These are phyloP conservation scores for Mythimna lalbum DNA, from an alignment of 2,888 invertebrate genomes.

Conservation along the genomic window DNA sequence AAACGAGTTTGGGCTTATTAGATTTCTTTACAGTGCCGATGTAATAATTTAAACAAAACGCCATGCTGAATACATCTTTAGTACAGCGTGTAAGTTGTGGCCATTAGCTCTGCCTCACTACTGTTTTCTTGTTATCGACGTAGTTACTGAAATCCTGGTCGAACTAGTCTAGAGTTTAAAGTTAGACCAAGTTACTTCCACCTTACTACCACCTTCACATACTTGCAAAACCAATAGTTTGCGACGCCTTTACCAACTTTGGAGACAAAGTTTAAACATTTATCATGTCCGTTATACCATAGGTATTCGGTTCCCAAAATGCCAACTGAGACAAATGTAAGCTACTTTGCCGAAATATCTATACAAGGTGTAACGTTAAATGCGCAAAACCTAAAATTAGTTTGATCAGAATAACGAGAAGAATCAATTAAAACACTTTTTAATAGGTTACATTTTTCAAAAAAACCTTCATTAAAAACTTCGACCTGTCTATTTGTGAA, in stretches of 20 bases:
- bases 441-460: too few relatives aligned
- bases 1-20: too few relatives aligned
- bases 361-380: too few relatives aligned
- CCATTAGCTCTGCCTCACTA: not conserved
- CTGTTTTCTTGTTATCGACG: not conserved
- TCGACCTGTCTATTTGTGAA: too few relatives aligned
- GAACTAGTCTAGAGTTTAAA: not conserved
- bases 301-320: not conserved
- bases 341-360: not conserved
- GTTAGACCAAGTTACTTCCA: not conserved
- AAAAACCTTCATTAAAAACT: too few relatives aligned
- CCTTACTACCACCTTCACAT: not conserved
- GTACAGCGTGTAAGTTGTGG: not conserved
- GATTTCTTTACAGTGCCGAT: too few relatives aligned
- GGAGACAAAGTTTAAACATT: constrained; percentile 22
- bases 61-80: too few relatives aligned
- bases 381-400: too few relatives aligned
- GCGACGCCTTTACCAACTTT: not conserved
- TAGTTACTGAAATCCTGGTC: not conserved
- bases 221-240: constrained; percentile 16
- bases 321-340: constrained; percentile 2
- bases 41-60: too few relatives aligned
- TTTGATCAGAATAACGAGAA: too few relatives aligned
- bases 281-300: not conserved
- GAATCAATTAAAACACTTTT: too few relatives aligned